A percentile compares a stretch with the other conserved stretches of the same genome.
Conservation (phyloP, 2,797 vertebrate genomes). For the Enteromius fasciolatus region DNA sequence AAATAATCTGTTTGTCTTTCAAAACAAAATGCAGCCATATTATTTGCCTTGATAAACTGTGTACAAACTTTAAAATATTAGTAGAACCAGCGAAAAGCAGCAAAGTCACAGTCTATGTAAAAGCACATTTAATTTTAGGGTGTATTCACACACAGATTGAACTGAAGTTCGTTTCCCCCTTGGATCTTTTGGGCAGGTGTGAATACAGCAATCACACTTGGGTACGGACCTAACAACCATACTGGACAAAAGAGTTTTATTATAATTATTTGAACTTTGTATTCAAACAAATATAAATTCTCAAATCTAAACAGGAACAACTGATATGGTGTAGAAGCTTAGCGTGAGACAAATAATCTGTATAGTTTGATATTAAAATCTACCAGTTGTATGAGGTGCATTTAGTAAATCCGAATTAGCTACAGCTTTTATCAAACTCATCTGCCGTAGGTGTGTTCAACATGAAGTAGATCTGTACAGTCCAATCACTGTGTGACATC, state of each 20-base stretch:
- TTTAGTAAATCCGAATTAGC: neutral
- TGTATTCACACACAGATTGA: neutral
- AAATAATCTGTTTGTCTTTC: neutral
- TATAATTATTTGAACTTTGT: neutral
- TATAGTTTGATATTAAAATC: neutral
- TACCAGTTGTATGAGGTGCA: neutral
- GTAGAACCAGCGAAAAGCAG: neutral
- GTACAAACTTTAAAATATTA: neutral
- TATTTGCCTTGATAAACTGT: neutral
- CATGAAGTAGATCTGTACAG: neutral
- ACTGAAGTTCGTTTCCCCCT: neutral
- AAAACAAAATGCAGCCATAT: neutral
- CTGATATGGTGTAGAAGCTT: neutral
- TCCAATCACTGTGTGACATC: neutral
- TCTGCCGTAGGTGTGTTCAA: neutral
- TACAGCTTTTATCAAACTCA: neutral
- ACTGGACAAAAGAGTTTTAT: neutral
- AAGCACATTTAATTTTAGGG: neutral
- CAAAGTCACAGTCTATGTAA: neutral
- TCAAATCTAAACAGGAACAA: neutral
- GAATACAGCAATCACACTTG: neutral
- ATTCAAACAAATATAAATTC: neutral
- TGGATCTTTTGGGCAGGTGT: constrained; percentile 1
- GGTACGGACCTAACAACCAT: neutral
- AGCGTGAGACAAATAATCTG: neutral